phyloP scores from a whole-genome alignment of 2,797 vertebrate genomes.

The Myotis vivesi region DNA sequence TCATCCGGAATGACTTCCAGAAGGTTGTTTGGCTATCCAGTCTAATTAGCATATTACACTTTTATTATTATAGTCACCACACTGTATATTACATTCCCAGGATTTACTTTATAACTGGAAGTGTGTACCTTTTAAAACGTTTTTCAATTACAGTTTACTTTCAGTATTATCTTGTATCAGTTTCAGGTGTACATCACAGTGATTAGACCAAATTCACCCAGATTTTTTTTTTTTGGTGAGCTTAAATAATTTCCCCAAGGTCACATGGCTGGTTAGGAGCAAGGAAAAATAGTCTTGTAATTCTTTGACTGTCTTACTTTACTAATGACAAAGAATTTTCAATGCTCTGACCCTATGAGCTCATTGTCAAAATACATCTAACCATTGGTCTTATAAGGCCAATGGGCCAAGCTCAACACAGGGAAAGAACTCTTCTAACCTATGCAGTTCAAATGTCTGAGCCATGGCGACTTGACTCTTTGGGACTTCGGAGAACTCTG shows the following conservation, averaged over 20 bases:
- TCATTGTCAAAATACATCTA: background rate
- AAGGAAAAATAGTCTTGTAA: background rate
- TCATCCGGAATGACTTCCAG: too few relatives aligned
- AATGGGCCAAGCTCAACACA: background rate
- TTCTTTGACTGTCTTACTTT: background rate
- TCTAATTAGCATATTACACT: too few relatives aligned
- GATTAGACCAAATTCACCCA: background rate
- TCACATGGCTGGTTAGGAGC: background rate
- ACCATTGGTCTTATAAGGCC: background rate
- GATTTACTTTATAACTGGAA: background rate
- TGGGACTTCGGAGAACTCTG: background rate
- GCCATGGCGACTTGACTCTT: background rate
- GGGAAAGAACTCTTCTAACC: background rate
- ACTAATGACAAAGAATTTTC: background rate
- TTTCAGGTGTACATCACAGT: background rate
- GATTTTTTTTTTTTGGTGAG: background rate
- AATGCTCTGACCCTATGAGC: background rate
- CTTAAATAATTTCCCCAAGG: background rate
- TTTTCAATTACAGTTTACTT: background rate
- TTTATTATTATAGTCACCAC: background rate
- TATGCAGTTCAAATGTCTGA: background rate
- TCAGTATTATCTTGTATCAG: background rate
- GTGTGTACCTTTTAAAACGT: background rate
- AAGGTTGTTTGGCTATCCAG: too few relatives aligned
- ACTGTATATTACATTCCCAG: background rate